Conservation (phyloP, 2,888 invertebrate genomes). For the Ochropleura plecta region DNA sequence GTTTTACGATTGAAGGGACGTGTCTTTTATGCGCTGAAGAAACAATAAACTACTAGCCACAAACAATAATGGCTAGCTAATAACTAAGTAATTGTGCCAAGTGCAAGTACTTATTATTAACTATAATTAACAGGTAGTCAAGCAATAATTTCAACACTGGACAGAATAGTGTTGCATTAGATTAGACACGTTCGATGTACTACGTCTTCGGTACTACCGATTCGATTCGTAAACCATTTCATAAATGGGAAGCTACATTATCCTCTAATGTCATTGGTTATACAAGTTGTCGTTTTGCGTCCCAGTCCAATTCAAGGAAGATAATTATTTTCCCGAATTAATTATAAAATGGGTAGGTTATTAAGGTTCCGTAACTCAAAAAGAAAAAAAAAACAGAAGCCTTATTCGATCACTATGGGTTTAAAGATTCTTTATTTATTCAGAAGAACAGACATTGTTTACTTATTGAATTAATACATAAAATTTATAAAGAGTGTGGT, state of each 20-base stretch:
- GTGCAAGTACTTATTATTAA: constrained; percentile 9
- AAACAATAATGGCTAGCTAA: constrained; percentile 3
- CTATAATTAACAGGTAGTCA: constrained; percentile 8
- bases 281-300: background rate
- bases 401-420: too few relatives aligned
- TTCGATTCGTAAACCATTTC: too few relatives aligned
- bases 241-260: background rate
- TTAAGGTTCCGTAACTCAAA: too few relatives aligned
- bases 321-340: too few relatives aligned
- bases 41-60: constrained; percentile 7
- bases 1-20: constrained; percentile 9
- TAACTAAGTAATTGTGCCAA: constrained; percentile 24
- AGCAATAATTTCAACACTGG: background rate
- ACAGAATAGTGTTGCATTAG: background rate
- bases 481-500: too few relatives aligned
- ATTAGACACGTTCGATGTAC: constrained; percentile 26
- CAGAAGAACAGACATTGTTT: too few relatives aligned
- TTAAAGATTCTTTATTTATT: too few relatives aligned
- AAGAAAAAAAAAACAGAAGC: too few relatives aligned
- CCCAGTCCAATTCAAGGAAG: too few relatives aligned
- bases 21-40: background rate
- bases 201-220: too few relatives aligned
- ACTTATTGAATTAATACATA: too few relatives aligned
- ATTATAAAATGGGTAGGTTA: too few relatives aligned
- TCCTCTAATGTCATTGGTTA: background rate